Evolutionary conservation across 2,888 invertebrate species (phyloP).

Genomic region (Macrosiphum euphorbiae): DNA sequence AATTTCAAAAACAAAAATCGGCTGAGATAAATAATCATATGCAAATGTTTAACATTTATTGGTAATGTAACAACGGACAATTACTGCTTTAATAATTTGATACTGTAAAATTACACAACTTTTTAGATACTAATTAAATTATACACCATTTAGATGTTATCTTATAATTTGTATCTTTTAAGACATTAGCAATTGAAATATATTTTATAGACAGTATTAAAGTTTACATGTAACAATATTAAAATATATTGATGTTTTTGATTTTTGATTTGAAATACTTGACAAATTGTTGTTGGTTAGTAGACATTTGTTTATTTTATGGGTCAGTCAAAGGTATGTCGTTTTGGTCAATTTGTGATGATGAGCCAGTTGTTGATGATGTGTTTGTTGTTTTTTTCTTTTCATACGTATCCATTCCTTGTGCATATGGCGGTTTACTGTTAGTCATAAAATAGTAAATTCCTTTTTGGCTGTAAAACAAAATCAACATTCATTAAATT

Average conservation of each 20-base stretch:
- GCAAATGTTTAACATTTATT: neutral
- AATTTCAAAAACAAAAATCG: slow-evolving; percentile 71
- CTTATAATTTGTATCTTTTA: neutral
- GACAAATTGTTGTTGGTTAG: neutral
- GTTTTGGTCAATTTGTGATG: slow-evolving; percentile 10
- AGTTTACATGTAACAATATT: neutral
- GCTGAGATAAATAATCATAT: slow-evolving; percentile 5
- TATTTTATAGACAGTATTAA: slow-evolving; percentile 23
- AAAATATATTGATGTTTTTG: neutral
- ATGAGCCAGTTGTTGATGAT: neutral
- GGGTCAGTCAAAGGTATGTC: neutral
- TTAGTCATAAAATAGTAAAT: slow-evolving; percentile 88
- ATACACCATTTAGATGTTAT: slow-evolving; percentile 6
- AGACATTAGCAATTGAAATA: slow-evolving; percentile 11
- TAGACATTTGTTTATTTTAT: neutral
- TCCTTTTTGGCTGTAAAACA: slow-evolving; percentile 78
- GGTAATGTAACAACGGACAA: slow-evolving; percentile 20
- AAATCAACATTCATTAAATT: slow-evolving; percentile 67
- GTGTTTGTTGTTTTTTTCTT: neutral
- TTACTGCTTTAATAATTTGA: neutral
- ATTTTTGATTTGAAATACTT: slow-evolving; percentile 18
- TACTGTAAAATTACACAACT: slow-evolving; percentile 20
- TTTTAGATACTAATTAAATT: slow-evolving; percentile 33
- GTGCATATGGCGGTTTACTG: slow-evolving; percentile 83
- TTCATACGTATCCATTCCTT: slow-evolving; percentile 68